Evolutionary conservation across 2,888 invertebrate genomes (phyloP).

Genomic region (Microdon myrmicae): DNA sequence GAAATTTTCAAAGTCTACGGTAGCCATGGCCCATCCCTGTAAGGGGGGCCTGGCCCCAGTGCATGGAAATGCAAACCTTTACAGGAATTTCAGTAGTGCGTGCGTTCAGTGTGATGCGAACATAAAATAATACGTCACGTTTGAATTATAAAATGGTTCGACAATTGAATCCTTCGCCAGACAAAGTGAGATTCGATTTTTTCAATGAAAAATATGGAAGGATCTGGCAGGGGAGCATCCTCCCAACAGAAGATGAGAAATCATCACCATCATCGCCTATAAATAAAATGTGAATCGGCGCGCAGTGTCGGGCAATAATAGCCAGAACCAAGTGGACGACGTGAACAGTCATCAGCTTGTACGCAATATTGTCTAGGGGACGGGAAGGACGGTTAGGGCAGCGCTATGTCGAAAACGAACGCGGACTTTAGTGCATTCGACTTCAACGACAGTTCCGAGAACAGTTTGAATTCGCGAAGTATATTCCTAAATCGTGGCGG

Average conservation of each 20-base stretch:
- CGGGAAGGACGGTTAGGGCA: conserved; percentile 15
- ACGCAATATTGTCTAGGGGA: conserved; percentile 8
- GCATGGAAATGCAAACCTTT: conserved; percentile 38
- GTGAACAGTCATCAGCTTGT: conserved; percentile 12
- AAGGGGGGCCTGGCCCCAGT: conserved; percentile 30
- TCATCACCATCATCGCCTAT: conserved; percentile 45
- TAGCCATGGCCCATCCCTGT: conserved; percentile 48
- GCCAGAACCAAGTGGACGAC: conserved; percentile 11
- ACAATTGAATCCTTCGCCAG: not conserved
- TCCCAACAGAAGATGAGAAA: conserved; percentile 40
- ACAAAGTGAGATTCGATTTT: conserved; percentile 7
- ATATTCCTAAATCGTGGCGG: conserved; percentile 63
- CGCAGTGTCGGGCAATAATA: conserved; percentile 34
- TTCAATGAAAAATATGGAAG: conserved; percentile 44
- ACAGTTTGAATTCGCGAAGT: conserved; percentile 62
- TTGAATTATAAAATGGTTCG: conserved; percentile 9
- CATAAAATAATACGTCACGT: conserved; percentile 1
- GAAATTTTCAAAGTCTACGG: conserved; percentile 36
- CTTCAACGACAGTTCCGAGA: conserved; percentile 66
- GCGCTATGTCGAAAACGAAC: conserved; percentile 59
- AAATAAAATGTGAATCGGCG: conserved; percentile 52
- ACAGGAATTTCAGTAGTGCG: conserved; percentile 24
- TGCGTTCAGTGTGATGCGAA: conserved; percentile 14
- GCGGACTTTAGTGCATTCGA: conserved; percentile 66
- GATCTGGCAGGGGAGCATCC: conserved; percentile 42